Conservation (phyloP, 2,113 vertebrate genomes). For the Calidris pugnax region DNA sequence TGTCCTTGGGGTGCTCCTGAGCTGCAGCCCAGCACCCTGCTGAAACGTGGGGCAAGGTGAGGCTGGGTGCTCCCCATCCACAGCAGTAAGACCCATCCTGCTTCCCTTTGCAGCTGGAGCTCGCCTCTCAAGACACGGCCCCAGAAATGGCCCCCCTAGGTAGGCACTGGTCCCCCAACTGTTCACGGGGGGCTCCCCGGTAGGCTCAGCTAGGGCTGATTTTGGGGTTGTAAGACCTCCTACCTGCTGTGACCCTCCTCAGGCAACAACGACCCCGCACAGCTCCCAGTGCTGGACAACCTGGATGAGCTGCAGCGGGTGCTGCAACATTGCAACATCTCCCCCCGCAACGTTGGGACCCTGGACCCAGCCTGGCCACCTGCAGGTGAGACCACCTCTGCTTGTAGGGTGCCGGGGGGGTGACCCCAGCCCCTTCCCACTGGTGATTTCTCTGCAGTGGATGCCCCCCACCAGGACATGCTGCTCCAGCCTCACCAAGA, state of each 20-base stretch:
- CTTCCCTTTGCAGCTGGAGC: not conserved
- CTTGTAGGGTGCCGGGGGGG: rapidly evolving
- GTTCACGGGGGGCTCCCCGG: rapidly evolving
- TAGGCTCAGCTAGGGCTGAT: not conserved
- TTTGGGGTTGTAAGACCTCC: not conserved
- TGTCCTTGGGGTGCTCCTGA: not conserved
- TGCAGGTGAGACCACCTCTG: not conserved
- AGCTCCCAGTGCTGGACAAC: rapidly evolving
- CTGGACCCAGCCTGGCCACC: not conserved
- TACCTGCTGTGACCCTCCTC: not conserved
- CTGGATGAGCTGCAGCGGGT: not conserved
- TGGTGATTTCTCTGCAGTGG: not conserved
- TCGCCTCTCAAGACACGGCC: not conserved
- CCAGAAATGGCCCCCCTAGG: not conserved
- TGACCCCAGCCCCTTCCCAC: not conserved
- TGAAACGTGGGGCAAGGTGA: not conserved
- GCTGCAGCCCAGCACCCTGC: not conserved
- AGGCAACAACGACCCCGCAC: rapidly evolving
- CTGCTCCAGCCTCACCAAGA: not conserved
- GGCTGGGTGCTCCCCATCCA: not conserved
- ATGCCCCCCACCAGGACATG: not conserved
- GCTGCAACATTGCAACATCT: conserved; percentile 27
- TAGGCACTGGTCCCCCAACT: not conserved
- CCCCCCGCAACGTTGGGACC: rapidly evolving
- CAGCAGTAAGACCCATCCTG: rapidly evolving